Evolutionary conservation across 2,113 vertebrate genomes (phyloP), one percentile per base, ranked within the genome.

Genomic region (Syngnathus floridae): DNA sequence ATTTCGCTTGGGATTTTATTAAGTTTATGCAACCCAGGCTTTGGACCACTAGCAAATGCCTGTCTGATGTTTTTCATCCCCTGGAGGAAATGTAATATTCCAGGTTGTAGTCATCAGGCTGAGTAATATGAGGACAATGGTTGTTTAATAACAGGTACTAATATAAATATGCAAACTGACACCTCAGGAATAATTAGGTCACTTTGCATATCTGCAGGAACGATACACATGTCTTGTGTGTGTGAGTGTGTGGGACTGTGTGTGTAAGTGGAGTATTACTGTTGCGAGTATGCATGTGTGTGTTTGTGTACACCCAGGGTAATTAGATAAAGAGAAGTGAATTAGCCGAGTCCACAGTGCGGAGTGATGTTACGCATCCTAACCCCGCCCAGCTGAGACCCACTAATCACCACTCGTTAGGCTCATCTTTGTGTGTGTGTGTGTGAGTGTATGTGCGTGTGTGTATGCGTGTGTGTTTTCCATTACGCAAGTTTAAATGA

Each of bases 321-420:
- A 96, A 96, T 97, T 93, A 94, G 90, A 93, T 93, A 92, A 95
- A 93, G 87, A 86, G 84, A 89, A 93, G 91, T 92, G 93, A 95
- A 96, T 96, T 93, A 93, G 89, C 91, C 91, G 92, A 93, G 92
- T 95, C 93, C 93, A 93, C 91, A 89, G 55, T 77, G 91, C 90
- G 92, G 90, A 78, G 72, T 89, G 90, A 83, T 92, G 93, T 92
- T 93, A 89, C 91, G 88, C 90, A 91, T 92, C 85, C 90, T 90
- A 80, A 83, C 85, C 84, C 86, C 83, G 82, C 87, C 90, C 91
- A 81, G 76, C 86, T 85, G 91, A 90, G 90, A 93, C 88, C 85
- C 92, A 91, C 92, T 94, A 93, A 95, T 95, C 93, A 95, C 92
- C 90, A 90, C 93, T 93, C 85, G 86, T 94, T 95, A 92, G 86